Evolutionary conservation across 2,888 invertebrate species (phyloP), one percentile per base, ranked within the genome.

Genomic region (Balanococcus diminutus): DNA sequence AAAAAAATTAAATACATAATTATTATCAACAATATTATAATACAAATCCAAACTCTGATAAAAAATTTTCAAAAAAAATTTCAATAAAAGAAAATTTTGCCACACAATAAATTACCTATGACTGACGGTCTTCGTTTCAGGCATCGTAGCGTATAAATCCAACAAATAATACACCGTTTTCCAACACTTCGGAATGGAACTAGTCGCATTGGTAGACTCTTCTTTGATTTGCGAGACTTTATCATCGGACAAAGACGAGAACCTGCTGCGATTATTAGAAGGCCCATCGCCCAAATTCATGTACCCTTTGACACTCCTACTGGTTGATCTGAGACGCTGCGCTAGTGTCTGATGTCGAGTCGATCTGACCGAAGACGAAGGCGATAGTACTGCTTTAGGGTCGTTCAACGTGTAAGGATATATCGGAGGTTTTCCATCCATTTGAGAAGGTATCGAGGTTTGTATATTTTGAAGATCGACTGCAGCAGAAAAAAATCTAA

Each of bases 141-240:
- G 97, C 93, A 96, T 96, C 82, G 96, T 96, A 6, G 97, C 97
- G 89, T 98, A 98, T 84, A 98, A 90, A 89, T 98, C 97, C 86
- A 98, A 91, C 87, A 98, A 92, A 90, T 96, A 95, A 90, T 97
- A 97, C 88, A 98, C 94, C 0, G 97, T 98, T 89, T 96, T 95
- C 98, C 98, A 98, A 89, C 98, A 98, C 88, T 95, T 93, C 14
- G 96, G 96, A 2, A 93, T 93, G 87, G 92, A 87, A 82, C 89
- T 89, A 3, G 39, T 81, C 6, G 32, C 31, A 8, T 61, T 31
- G 31, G 81, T 82, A 16, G 51, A 51, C 81, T 86, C 81, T 86
- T 86, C 81, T 61, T 92, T 0, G 93, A 93, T 89, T 92, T 79
- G 81, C 67, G 86, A 42, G n/a, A 81, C 39, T 82, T 87, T 86